Conservation (phyloP, 1,140 invertebrate genomes). For the Nasonia giraulti region DNA sequence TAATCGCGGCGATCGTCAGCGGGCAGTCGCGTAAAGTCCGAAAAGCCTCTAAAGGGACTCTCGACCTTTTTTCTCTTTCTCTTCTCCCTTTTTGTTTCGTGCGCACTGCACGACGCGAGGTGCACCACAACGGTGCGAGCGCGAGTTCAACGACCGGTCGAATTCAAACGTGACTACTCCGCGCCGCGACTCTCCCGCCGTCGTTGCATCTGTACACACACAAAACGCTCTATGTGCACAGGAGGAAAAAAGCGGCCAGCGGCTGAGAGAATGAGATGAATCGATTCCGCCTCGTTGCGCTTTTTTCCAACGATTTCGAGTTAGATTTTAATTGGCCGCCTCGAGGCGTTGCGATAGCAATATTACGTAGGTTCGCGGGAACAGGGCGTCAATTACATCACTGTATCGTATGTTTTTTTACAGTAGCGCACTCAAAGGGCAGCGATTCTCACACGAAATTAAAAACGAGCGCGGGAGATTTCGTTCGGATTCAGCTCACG, state of each 20-base stretch:
- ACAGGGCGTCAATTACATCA: neutral
- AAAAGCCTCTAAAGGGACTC: constrained; percentile 40
- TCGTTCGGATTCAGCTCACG: neutral
- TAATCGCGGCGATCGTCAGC: constrained; percentile 39
- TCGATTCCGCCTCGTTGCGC: too few species aligned
- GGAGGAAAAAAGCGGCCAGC: neutral
- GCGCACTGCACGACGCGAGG: neutral
- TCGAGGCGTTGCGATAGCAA: neutral
- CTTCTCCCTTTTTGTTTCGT: constrained; percentile 12
- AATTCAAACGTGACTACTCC: constrained; percentile 43
- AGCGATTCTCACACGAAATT: neutral
- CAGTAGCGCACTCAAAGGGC: too few species aligned
- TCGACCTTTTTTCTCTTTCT: constrained; percentile 27
- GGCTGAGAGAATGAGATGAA: neutral
- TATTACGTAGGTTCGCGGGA: neutral
- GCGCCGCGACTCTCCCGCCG: neutral
- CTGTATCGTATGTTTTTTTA: neutral
- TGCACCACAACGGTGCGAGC: neutral
- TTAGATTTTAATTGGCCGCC: neutral
- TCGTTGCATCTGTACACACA: neutral
- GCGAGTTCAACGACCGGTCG: constrained; percentile 47
- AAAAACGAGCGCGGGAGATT: neutral
- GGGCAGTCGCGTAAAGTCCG: constrained; percentile 13
- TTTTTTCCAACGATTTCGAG: neutral
- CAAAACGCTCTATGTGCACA: neutral